Percentiles rank a stretch among this genome's conserved stretches.
phyloP scores from a whole-genome alignment of 2,797 vertebrate genomes.

The Lagorchestes hirsutus region DNA sequence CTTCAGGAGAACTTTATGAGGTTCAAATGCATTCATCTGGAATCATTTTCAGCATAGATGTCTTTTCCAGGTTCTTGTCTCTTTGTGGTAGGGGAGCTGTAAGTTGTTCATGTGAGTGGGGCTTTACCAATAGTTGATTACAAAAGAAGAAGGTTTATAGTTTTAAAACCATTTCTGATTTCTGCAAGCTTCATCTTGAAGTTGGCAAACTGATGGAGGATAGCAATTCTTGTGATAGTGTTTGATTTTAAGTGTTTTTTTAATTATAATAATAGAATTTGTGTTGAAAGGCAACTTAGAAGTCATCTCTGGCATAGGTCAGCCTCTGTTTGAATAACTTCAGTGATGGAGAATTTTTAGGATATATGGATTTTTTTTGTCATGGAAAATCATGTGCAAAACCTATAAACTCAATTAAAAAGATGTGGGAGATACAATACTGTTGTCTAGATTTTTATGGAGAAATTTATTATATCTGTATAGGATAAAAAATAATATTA shows the following conservation, averaged over 20 bases:
- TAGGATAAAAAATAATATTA: constrained; percentile 20
- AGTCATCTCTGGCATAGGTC: not conserved
- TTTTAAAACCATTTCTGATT: constrained; percentile 30
- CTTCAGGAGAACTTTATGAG: constrained; percentile 20
- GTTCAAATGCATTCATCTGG: constrained; percentile 11
- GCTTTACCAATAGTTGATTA: constrained; percentile 8
- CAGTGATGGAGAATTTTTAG: constrained; percentile 14
- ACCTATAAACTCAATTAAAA: not conserved
- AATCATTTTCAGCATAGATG: constrained; percentile 6
- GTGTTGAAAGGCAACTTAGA: constrained; percentile 1
- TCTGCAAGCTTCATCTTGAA: constrained; percentile 4
- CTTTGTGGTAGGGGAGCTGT: constrained; percentile 22
- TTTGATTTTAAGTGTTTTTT: constrained; percentile 7
- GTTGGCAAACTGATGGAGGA: not conserved
- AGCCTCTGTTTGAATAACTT: constrained; percentile 2
- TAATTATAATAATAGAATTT: constrained; percentile 34
- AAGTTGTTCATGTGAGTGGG: not conserved
- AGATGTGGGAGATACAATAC: constrained; percentile 11
- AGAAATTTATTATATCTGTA: not conserved
- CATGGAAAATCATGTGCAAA: constrained; percentile 22
- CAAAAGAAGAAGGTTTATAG: not conserved
- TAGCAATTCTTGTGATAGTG: not conserved
- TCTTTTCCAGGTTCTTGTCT: constrained; percentile 19
- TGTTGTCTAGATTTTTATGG: constrained; percentile 14
- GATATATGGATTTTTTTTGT: constrained; percentile 26